These are phyloP conservation scores for Diabrotica virgifera DNA, from an alignment of 1,140 invertebrate genomes.

Conservation along the genomic window DNA sequence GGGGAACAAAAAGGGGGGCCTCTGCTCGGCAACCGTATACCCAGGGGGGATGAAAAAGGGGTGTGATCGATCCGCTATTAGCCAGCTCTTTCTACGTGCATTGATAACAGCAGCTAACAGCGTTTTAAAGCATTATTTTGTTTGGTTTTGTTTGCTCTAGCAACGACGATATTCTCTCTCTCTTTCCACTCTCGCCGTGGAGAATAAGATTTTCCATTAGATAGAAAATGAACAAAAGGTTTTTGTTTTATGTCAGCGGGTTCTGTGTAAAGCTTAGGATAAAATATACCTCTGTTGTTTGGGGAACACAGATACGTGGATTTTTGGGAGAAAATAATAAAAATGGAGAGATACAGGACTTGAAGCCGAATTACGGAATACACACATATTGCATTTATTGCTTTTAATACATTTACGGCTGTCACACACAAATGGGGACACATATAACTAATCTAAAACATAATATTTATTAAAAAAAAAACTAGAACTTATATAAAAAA, in stretches of 20 bases:
- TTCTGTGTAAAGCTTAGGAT: constrained; percentile 2
- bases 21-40: not conserved
- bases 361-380: not conserved
- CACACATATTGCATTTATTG: no score
- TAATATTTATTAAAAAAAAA: no score
- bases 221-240: constrained; percentile 20
- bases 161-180: not conserved
- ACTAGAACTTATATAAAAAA: no score
- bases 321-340: not conserved
- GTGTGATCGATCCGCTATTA: constrained; percentile 10
- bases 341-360: not conserved
- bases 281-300: constrained; percentile 3
- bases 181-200: not conserved
- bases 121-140: constrained; percentile 23
- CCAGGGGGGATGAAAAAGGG: constrained; percentile 1
- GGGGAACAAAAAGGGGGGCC: not conserved
- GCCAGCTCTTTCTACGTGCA: constrained; percentile 18
- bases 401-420: no score
- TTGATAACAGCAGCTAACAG: constrained; percentile 23
- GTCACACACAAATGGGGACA: no score
- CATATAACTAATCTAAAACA: no score
- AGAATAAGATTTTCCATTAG: constrained; percentile 21
- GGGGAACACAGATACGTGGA: not conserved
- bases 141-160: constrained; percentile 19
- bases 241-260: constrained; percentile 14